phyloP scores from a whole-genome alignment of 2,797 vertebrate species.

The Buceros bicornis region DNA sequence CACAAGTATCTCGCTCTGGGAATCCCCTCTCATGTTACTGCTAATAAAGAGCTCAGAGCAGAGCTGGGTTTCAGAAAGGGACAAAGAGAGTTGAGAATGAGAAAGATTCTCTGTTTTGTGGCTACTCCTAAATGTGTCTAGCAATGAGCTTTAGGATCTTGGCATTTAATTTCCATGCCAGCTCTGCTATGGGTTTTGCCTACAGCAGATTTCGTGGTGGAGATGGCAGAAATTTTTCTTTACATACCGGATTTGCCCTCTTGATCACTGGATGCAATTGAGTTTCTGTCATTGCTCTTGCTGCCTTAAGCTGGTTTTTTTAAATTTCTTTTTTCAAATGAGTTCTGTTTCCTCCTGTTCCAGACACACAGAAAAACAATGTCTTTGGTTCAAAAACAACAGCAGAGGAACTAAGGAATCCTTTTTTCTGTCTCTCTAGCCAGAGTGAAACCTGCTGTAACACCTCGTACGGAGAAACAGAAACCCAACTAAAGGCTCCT shows the following conservation, averaged over 20 bases:
- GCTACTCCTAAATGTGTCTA: neutral
- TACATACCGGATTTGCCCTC: neutral
- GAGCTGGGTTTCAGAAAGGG: neutral
- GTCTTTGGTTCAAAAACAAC: neutral
- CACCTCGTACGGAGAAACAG: neutral
- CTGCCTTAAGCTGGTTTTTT: neutral
- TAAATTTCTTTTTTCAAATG: neutral
- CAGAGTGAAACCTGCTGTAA: neutral
- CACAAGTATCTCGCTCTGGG: neutral
- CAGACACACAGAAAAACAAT: neutral
- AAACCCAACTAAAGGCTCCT: neutral
- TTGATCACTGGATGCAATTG: conserved; percentile 28
- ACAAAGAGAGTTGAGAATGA: neutral
- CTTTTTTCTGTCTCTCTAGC: neutral
- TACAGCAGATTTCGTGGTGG: neutral
- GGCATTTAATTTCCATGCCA: fast-evolving
- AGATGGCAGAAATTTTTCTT: conserved; percentile 9
- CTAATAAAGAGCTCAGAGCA: neutral
- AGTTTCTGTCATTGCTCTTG: conserved; percentile 31
- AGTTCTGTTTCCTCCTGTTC: neutral
- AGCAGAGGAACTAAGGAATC: neutral
- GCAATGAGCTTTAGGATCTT: neutral
- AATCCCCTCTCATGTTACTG: conserved; percentile 18
- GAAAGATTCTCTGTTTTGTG: neutral
- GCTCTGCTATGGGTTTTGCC: neutral